These are phyloP conservation scores for Onychomys arenicola DNA, from an alignment of 2,797 vertebrate genomes.

Conservation along the genomic window DNA sequence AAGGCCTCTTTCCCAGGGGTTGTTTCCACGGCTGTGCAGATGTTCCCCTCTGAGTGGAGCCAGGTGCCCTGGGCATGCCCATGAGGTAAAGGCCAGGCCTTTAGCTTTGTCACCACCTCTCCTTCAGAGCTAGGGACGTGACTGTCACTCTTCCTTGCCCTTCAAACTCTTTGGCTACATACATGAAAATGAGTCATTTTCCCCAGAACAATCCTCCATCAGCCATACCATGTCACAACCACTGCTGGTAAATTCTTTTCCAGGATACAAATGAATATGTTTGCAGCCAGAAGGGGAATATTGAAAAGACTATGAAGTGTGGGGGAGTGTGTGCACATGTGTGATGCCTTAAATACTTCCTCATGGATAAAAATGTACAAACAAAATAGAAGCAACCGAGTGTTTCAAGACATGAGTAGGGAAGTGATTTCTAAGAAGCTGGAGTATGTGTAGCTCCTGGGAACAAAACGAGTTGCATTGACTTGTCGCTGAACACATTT, in stretches of 20 bases:
- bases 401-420: conserved; percentile 7
- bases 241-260: background rate
- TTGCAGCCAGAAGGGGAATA: background rate
- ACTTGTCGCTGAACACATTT: background rate
- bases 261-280: background rate
- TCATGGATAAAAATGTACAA: background rate
- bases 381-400: background rate
- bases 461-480: background rate
- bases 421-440: conserved; percentile 25
- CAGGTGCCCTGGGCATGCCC: background rate
- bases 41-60: background rate
- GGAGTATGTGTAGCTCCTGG: background rate
- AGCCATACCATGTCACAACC: background rate
- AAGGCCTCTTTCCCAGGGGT: background rate
- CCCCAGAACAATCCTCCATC: background rate
- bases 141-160: background rate
- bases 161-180: background rate
- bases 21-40: background rate
- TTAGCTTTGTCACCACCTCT: background rate
- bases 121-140: background rate
- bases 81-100: background rate
- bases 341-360: background rate
- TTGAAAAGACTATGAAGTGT: background rate
- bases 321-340: background rate
- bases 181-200: conserved; percentile 8